Evolutionary conservation across 1,140 invertebrate species (phyloP).

Genomic region (Drosophila nannoptera): DNA sequence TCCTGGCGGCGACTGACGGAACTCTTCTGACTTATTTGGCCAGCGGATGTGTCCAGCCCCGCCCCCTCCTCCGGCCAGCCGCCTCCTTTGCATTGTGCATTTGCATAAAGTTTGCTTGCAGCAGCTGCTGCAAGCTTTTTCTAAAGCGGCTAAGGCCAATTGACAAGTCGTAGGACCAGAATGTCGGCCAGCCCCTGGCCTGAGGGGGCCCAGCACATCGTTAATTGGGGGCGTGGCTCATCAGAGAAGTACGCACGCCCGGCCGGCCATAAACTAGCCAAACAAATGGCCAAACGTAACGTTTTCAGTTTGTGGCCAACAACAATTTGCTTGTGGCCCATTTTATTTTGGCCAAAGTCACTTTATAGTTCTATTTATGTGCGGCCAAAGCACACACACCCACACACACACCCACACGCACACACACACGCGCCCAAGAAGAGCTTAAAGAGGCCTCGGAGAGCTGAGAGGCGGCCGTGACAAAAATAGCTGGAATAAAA

Average conservation of each 20-base stretch:
- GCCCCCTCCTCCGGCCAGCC: background rate
- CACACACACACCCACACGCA: conserved; percentile 14
- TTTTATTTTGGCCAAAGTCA: conserved; percentile 31
- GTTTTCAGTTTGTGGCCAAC: conserved; percentile 40
- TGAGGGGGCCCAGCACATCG: conserved; percentile 23
- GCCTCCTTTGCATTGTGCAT: conserved; percentile 28
- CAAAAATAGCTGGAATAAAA: conserved; percentile 10
- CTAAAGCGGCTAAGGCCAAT: conserved; percentile 42
- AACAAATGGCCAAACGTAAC: conserved; percentile 38
- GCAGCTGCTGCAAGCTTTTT: conserved; percentile 61
- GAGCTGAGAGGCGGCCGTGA: conserved; percentile 16
- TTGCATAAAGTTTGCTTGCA: conserved; percentile 70
- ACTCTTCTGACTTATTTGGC: conserved; percentile 49
- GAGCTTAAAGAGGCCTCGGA: conserved; percentile 6
- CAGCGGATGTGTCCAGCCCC: conserved; percentile 32
- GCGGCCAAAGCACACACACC: conserved; percentile 3
- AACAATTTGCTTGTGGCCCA: conserved; percentile 36
- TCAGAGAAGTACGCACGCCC: background rate
- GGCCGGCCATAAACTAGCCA: conserved; percentile 27
- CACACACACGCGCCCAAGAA: background rate
- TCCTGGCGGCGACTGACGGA: conserved; percentile 12
- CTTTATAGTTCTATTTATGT: conserved; percentile 50
- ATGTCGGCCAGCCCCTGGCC: conserved; percentile 4
- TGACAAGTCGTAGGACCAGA: conserved; percentile 20
- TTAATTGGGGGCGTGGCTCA: conserved; percentile 19